These are phyloP conservation scores for Corythucha ciliata DNA, from an alignment of 2,888 invertebrate genomes.

Conservation along the genomic window DNA sequence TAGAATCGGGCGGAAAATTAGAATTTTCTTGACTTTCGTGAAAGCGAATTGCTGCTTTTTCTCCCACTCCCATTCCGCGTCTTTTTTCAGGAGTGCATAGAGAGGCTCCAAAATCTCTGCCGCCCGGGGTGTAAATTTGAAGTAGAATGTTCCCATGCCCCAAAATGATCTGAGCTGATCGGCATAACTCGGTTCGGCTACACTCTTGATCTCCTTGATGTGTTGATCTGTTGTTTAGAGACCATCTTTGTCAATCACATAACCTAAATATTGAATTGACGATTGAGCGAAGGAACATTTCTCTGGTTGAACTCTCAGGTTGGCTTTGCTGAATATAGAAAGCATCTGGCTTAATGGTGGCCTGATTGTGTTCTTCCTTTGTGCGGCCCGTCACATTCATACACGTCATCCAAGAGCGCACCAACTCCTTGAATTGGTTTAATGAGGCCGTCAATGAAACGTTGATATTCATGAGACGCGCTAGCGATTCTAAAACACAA, in stretches of 20 bases:
- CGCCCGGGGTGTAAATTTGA: constrained; percentile 35
- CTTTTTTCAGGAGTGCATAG: constrained; percentile 14
- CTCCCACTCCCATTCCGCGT: constrained; percentile 13
- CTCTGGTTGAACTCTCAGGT: constrained; percentile 15
- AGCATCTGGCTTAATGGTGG: constrained; percentile 2
- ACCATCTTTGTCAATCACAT: constrained; percentile 17
- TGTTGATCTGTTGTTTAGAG: constrained; percentile 25
- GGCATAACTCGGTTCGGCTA: constrained; percentile 30
- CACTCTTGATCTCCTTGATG: constrained; percentile 30
- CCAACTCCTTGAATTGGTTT: constrained; percentile 11
- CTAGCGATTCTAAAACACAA: constrained; percentile 36
- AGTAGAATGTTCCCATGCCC: constrained; percentile 38
- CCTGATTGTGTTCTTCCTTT: constrained; percentile 17
- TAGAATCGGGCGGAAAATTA: constrained; percentile 14
- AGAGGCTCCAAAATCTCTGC: constrained; percentile 16
- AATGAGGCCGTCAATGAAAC: constrained; percentile 2
- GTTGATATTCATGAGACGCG: constrained; percentile 27
- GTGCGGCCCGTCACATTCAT: constrained; percentile 8
- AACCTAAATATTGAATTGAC: constrained; percentile 22
- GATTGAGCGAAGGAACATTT: constrained; percentile 20
- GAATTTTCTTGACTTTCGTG: constrained; percentile 9
- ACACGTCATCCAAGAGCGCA: constrained; percentile 22
- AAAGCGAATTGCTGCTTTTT: constrained; percentile 13
- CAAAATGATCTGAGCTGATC: constrained; percentile 34
- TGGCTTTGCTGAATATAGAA: constrained; percentile 8